Percentiles rank a stretch among this genome's conserved stretches.
These are phyloP conservation scores for Catharus bicknelli DNA, from an alignment of 2,113 vertebrate species.

Conservation along the genomic window DNA sequence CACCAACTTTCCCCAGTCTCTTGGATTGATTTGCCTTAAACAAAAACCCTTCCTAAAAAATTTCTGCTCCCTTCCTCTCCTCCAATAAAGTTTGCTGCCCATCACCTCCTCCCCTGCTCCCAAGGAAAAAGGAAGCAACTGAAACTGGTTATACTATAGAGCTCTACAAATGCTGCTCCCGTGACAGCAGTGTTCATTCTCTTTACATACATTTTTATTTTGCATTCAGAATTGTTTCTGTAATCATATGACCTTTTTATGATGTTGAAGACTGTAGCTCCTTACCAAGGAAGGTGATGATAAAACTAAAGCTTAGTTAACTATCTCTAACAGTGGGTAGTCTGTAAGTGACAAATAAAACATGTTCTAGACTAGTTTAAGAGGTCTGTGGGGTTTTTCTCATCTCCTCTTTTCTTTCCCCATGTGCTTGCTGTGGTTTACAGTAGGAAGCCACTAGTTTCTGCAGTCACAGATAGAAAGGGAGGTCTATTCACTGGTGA, in stretches of 20 bases:
- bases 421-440: slow-evolving; percentile 11
- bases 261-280: not conserved
- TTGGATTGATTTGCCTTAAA: not conserved
- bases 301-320: not conserved
- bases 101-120: accelerated
- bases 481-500: not conserved
- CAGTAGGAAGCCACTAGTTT: not conserved
- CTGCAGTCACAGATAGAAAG: not conserved
- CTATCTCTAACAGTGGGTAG: not conserved
- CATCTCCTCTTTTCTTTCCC: not conserved
- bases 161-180: not conserved
- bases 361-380: not conserved
- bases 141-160: not conserved
- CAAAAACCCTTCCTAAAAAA: not conserved
- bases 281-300: not conserved
- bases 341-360: not conserved
- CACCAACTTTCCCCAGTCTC: not conserved
- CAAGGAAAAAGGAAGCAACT: not conserved
- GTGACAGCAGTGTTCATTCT: not conserved
- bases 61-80: not conserved
- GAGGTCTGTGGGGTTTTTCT: not conserved
- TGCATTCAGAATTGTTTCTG: not conserved
- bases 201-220: not conserved
- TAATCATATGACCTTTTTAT: not conserved
- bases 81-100: not conserved